Evolutionary conservation across 2,888 invertebrate genomes (phyloP).

Genomic region (Aethes cnicana): DNA sequence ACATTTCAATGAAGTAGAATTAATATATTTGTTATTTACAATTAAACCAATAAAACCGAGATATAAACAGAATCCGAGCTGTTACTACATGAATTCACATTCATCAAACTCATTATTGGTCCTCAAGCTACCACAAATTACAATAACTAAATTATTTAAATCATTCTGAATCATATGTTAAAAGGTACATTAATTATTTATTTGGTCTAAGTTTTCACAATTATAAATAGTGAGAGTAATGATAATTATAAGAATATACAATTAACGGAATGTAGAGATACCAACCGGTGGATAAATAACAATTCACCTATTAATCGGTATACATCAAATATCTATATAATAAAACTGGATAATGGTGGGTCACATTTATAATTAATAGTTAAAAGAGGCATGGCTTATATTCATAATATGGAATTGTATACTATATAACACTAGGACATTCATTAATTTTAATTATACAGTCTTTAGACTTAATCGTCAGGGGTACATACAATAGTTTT

Average conservation of each 20-base stretch:
- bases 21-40: constrained; percentile 80
- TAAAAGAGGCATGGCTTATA: constrained; percentile 66
- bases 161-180: constrained; percentile 71
- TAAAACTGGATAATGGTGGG: constrained; percentile 81
- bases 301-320: constrained; percentile 65
- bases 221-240: constrained; percentile 71
- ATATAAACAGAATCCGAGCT: constrained; percentile 76
- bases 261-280: constrained; percentile 81
- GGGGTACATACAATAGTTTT: constrained; percentile 75
- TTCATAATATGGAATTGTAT: constrained; percentile 74
- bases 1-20: constrained; percentile 56
- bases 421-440: constrained; percentile 77
- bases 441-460: constrained; percentile 76
- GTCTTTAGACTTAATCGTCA: constrained; percentile 80
- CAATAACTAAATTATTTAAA: constrained; percentile 68
- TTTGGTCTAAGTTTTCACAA: constrained; percentile 82
- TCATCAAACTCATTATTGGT: constrained; percentile 73
- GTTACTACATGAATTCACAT: constrained; percentile 69
- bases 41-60: constrained; percentile 65
- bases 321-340: constrained; percentile 72
- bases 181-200: constrained; percentile 83
- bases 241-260: constrained; percentile 75
- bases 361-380: constrained; percentile 70
- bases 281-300: constrained; percentile 64
- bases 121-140: constrained; percentile 78